Percentiles rank a stretch among this genome's conserved stretches.
Evolutionary conservation across 2,113 vertebrate species (phyloP).

Genomic region (Meles meles): DNA sequence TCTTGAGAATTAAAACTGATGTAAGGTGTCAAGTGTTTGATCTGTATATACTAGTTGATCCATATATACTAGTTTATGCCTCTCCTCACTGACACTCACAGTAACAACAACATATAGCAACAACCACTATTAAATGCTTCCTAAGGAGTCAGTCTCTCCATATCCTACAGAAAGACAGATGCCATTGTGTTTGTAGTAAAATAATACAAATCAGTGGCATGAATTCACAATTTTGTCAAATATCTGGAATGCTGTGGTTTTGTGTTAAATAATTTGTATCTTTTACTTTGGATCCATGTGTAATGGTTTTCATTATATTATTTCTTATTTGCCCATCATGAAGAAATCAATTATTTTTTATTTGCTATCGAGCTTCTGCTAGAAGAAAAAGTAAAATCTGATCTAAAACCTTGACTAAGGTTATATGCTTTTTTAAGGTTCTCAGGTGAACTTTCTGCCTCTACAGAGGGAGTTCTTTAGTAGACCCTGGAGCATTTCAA

Average conservation of each 20-base stretch:
- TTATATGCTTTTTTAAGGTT: not conserved
- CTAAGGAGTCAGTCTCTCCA: not conserved
- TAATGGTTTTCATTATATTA: not conserved
- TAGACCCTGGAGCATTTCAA: not conserved
- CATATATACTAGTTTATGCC: not conserved
- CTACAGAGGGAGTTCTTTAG: conserved; percentile 17
- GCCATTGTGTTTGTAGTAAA: not conserved
- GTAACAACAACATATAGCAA: not conserved
- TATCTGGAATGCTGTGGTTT: not conserved
- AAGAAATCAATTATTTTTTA: conserved; percentile 28
- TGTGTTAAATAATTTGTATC: not conserved
- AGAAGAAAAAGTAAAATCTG: conserved; percentile 12
- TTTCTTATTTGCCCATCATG: not conserved
- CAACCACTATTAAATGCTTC: not conserved
- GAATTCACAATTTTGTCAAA: not conserved
- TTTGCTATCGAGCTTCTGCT: not conserved
- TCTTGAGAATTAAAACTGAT: not conserved
- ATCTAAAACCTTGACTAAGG: not conserved
- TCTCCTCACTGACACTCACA: not conserved
- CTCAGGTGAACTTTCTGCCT: conserved; percentile 25
- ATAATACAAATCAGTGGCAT: not conserved
- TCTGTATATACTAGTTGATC: too few relatives aligned
- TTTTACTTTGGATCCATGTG: not conserved
- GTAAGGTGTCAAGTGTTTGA: not conserved
- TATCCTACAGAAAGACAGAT: not conserved